These are phyloP conservation scores for human (Homo sapiens) DNA, from an alignment of 2,113 vertebrate species.

Conservation along the genomic window DNA sequence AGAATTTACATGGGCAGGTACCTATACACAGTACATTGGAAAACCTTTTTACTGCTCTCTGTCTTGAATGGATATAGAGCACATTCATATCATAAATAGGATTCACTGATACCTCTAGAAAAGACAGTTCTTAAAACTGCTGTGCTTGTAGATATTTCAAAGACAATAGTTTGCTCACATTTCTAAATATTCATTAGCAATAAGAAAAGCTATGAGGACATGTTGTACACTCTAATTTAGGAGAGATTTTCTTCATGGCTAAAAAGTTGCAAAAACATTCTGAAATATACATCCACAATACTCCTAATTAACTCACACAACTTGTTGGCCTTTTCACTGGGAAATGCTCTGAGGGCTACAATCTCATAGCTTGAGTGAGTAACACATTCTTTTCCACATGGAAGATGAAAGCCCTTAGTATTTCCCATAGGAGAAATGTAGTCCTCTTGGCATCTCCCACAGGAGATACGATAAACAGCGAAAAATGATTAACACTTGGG, in stretches of 20 bases:
- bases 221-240: neutral
- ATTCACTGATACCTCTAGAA: neutral
- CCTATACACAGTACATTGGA: neutral
- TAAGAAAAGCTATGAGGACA: neutral
- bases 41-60: neutral
- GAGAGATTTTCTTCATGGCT: neutral
- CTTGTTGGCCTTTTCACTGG: neutral
- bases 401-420: neutral
- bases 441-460: neutral
- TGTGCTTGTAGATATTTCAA: neutral
- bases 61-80: neutral
- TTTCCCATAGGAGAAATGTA: neutral
- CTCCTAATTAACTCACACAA: neutral
- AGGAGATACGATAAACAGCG: neutral
- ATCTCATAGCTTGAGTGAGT: neutral
- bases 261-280: neutral
- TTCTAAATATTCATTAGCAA: constrained; percentile 15
- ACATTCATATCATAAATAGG: neutral
- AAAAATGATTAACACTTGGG: too few relatives aligned
- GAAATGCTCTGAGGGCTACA: neutral
- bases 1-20: neutral
- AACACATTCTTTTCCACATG: neutral
- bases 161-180: neutral
- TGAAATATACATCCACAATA: neutral
- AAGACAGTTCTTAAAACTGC: neutral